Conservation (phyloP, 2,113 vertebrate genomes). For the Tachycineta bicolor region DNA sequence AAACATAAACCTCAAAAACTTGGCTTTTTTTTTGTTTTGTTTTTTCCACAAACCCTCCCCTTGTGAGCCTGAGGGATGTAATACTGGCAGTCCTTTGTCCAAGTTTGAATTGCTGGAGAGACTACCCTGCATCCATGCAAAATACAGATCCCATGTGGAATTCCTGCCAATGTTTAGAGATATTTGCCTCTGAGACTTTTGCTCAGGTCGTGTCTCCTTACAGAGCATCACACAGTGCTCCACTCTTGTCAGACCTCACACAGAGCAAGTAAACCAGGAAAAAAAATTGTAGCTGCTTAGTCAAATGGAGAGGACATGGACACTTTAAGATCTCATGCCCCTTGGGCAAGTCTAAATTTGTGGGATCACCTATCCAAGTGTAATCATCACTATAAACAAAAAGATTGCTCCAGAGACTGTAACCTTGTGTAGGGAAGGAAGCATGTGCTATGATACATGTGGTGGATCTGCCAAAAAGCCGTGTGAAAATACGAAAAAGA, state of each 20-base stretch:
- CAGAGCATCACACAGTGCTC: background rate
- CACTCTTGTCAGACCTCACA: slow-evolving; percentile 25
- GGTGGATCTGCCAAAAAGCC: background rate
- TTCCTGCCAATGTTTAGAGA: background rate
- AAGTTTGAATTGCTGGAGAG: background rate
- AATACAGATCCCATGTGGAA: background rate
- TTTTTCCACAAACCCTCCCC: background rate
- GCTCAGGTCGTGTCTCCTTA: background rate
- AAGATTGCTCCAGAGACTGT: background rate
- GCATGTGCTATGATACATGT: background rate
- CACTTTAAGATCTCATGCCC: background rate
- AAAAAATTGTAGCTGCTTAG: background rate
- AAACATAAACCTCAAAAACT: background rate
- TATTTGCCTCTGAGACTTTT: background rate
- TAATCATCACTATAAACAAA: background rate
- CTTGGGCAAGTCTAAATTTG: background rate
- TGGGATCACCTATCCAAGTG: background rate
- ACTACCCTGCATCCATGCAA: background rate
- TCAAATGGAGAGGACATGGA: slow-evolving; percentile 3
- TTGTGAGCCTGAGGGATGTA: background rate
- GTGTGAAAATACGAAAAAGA: background rate
- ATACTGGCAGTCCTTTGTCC: background rate
- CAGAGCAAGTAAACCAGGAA: background rate
- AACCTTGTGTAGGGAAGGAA: background rate
- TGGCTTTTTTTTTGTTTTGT: background rate